phyloP scores from a whole-genome alignment of 2,888 invertebrate genomes.

The Chirona hameri region DNA sequence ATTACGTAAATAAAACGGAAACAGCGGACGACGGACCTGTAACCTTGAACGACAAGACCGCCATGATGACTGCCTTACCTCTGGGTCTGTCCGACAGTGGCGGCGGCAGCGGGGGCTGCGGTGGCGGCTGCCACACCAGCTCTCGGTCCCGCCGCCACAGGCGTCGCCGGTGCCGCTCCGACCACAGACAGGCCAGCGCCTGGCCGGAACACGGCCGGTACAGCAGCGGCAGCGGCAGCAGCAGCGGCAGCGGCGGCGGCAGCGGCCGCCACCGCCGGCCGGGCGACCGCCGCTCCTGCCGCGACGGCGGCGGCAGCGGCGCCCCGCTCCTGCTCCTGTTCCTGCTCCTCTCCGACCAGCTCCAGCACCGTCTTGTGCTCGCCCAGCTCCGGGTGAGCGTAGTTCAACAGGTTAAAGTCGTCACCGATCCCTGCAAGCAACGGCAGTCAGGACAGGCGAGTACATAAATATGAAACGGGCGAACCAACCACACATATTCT shows the following conservation, averaged over 20 bases:
- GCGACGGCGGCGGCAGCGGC: constrained; percentile 54
- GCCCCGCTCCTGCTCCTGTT: constrained; percentile 56
- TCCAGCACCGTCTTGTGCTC: constrained; percentile 4
- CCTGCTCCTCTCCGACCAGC: constrained; percentile 46
- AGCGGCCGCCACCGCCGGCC: too few relatives aligned
- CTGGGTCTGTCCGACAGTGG: background rate
- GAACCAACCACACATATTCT: too few relatives aligned
- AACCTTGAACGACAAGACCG: too few relatives aligned
- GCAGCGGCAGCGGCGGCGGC: background rate
- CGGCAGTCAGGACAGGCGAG: too few relatives aligned
- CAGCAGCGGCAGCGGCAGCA: too few relatives aligned
- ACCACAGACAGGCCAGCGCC: background rate
- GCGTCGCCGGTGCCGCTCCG: background rate
- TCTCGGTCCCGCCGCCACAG: background rate
- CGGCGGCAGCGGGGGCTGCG: background rate
- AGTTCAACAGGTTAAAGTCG: constrained; percentile 92
- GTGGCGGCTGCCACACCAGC: background rate
- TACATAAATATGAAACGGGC: too few relatives aligned
- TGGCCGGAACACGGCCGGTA: background rate
- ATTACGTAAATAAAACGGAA: too few relatives aligned
- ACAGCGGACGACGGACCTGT: too few relatives aligned
- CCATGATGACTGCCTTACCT: background rate
- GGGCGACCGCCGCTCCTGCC: constrained; percentile 52
- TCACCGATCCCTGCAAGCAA: constrained; percentile 62
- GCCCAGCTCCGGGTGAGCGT: constrained; percentile 76